phyloP scores from a whole-genome alignment of 2,113 vertebrate genomes.

The Myotis lucifugus region DNA sequence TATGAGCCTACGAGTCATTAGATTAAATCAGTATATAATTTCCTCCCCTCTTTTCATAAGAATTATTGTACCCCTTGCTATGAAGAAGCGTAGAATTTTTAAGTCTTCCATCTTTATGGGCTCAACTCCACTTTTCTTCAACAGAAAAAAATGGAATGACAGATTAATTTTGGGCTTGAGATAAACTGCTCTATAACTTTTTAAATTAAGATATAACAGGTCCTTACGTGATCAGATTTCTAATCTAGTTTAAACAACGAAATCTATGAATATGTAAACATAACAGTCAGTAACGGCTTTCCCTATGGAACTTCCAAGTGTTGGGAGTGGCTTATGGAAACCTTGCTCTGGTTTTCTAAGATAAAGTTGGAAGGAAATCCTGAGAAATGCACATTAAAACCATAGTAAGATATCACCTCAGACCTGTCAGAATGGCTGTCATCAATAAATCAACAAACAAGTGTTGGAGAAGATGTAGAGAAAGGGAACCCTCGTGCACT shows the following conservation, averaged over 20 bases:
- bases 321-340: neutral
- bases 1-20: neutral
- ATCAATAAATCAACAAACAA: too few species aligned
- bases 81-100: neutral
- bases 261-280: neutral
- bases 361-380: neutral
- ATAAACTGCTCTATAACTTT: neutral
- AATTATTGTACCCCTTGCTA: neutral
- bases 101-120: neutral
- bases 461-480: too few species aligned
- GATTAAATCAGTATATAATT: constrained; percentile 6
- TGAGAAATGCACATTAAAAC: neutral
- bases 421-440: too few species aligned
- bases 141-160: constrained; percentile 11
- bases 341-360: neutral
- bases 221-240: neutral
- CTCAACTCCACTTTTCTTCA: neutral
- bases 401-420: neutral
- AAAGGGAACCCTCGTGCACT: neutral
- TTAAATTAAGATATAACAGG: neutral
- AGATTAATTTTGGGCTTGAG: neutral
- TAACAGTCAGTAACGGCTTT: neutral
- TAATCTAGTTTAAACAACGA: neutral
- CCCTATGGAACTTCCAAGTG: neutral
- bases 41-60: neutral